Percentiles rank a stretch among this genome's conserved stretches.
Evolutionary conservation across 1,140 invertebrate genomes (phyloP).

Genomic region (Manduca sexta): DNA sequence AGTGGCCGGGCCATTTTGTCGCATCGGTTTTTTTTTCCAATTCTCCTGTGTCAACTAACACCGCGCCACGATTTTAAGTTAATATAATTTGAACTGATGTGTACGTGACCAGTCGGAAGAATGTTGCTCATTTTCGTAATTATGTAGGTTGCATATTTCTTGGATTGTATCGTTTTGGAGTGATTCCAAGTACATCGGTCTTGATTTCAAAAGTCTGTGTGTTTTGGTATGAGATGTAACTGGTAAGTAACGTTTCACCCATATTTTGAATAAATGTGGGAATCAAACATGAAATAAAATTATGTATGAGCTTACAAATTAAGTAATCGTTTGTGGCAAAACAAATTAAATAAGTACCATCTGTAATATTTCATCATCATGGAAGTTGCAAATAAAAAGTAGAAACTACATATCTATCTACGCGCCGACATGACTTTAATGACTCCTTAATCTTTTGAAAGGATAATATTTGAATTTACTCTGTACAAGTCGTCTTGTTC

Average conservation of each 20-base stretch:
- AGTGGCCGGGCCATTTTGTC: conserved; percentile 33
- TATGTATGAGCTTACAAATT: too few species aligned
- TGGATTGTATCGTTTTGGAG: conserved; percentile 8
- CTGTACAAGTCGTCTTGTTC: conserved; percentile 62
- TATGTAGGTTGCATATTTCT: conserved; percentile 11
- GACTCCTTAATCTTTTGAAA: conserved; percentile 58
- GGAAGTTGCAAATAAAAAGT: neutral
- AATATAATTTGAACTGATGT: conserved; percentile 10
- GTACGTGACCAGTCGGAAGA: conserved; percentile 9
- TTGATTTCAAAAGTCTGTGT: neutral
- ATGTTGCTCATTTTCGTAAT: conserved; percentile 7
- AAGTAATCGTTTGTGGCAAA: too few species aligned
- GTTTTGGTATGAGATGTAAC: neutral
- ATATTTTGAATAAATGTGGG: neutral
- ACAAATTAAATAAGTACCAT: too few species aligned
- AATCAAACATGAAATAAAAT: neutral
- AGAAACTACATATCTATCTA: neutral
- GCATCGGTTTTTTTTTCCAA: conserved; percentile 9
- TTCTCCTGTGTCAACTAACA: neutral
- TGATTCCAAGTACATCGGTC: conserved; percentile 8
- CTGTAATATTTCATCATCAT: neutral
- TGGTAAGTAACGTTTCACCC: conserved; percentile 1
- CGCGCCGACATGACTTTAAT: conserved; percentile 50
- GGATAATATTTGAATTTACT: conserved; percentile 67
- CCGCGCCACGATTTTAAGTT: conserved; percentile 3